Conservation (phyloP, 2,113 vertebrate genomes). For the Sapayoa aenigma region DNA sequence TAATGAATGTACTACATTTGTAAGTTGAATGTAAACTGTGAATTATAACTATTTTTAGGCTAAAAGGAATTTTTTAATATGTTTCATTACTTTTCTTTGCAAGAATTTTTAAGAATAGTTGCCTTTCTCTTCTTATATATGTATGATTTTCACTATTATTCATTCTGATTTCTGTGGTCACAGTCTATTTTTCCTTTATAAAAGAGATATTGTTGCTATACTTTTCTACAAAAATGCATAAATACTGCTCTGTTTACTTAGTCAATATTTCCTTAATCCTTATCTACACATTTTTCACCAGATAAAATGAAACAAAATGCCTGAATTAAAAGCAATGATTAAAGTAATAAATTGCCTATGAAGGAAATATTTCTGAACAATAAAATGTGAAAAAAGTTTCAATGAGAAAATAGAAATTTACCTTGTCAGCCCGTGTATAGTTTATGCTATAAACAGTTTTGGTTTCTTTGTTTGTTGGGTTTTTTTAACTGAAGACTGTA, state of each 20-base stretch:
- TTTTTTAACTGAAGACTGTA: not conserved
- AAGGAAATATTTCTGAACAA: not conserved
- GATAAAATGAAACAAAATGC: not conserved
- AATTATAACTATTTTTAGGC: not conserved
- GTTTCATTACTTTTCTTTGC: not conserved
- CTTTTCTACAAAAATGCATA: not conserved
- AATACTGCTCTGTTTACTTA: not conserved
- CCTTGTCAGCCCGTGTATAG: not conserved
- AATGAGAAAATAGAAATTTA: not conserved
- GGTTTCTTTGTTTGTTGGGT: not conserved
- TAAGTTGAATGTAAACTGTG: not conserved
- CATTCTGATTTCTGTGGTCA: not conserved
- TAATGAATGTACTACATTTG: not conserved
- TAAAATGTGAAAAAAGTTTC: not conserved
- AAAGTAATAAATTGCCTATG: not conserved
- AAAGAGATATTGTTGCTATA: not conserved
- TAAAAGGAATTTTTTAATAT: not conserved
- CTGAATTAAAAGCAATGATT: not conserved
- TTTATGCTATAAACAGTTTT: not conserved
- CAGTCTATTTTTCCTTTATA: not conserved
- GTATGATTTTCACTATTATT: not conserved
- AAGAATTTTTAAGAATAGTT: not conserved
- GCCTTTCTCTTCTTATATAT: not conserved
- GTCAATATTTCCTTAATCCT: not conserved
- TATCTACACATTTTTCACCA: not conserved